A percentile compares a stretch with the other conserved stretches of the same genome.
Conservation (phyloP, 2,888 invertebrate genomes). For the Pollenia griseotomentosa region DNA sequence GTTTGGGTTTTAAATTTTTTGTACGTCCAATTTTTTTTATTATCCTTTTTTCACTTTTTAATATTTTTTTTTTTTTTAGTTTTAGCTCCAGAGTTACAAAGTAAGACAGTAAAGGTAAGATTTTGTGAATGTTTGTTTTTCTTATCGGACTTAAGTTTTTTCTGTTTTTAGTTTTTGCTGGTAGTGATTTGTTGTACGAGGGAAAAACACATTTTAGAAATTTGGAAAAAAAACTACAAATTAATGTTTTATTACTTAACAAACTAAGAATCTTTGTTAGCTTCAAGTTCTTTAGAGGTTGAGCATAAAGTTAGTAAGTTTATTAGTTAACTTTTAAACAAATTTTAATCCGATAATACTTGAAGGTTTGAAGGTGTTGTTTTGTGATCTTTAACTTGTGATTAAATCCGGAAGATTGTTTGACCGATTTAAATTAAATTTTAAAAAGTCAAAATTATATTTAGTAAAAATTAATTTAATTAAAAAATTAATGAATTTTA, state of each 20-base stretch:
- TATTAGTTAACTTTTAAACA: too few relatives aligned
- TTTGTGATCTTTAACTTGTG: too few relatives aligned
- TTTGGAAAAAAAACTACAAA: not conserved
- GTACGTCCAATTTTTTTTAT: not conserved
- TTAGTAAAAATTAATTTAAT: too few relatives aligned
- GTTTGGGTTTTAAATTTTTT: not conserved
- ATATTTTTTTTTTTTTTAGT: not conserved
- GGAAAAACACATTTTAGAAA: not conserved
- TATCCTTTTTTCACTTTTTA: not conserved
- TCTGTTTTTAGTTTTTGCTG: not conserved
- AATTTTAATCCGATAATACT: too few relatives aligned
- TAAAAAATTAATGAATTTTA: too few relatives aligned
- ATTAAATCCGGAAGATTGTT: too few relatives aligned
- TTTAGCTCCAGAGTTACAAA: conserved; percentile 12
- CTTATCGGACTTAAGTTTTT: conserved; percentile 13
- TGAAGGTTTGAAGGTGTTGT: too few relatives aligned
- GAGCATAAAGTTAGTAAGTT: too few relatives aligned
- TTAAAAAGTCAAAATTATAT: too few relatives aligned
- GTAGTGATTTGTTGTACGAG: too few relatives aligned
- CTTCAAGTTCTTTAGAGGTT: too few relatives aligned
- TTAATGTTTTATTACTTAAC: conserved; percentile 6
- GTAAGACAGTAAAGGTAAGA: conserved; percentile 23
- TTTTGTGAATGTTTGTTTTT: conserved; percentile 14
- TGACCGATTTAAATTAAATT: too few relatives aligned
- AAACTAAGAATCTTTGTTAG: not conserved